These are phyloP conservation scores for Lepidochrysops patricia DNA, from an alignment of 2,888 invertebrate species.

Conservation along the genomic window DNA sequence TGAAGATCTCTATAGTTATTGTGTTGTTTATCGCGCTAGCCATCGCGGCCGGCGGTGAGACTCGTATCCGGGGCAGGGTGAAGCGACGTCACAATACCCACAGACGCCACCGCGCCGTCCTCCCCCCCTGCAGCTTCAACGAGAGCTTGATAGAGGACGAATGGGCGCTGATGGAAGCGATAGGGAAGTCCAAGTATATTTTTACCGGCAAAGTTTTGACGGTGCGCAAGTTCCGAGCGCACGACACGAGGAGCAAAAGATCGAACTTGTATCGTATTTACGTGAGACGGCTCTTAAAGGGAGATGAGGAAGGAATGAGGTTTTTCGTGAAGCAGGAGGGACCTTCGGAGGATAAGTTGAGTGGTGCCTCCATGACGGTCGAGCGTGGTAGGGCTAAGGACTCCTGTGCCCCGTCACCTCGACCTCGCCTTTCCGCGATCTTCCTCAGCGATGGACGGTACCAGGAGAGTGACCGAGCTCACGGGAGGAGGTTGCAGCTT, in stretches of 20 bases:
- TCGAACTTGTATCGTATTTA: constrained; percentile 64
- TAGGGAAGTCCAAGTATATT: constrained; percentile 65
- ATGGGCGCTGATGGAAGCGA: constrained; percentile 67
- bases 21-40: constrained; percentile 59
- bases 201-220: constrained; percentile 69
- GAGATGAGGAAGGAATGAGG: constrained; percentile 54
- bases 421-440: constrained; percentile 63
- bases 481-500: constrained; percentile 46
- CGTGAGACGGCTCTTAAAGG: constrained; percentile 62
- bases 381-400: constrained; percentile 50
- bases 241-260: constrained; percentile 39
- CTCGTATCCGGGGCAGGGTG: constrained; percentile 66
- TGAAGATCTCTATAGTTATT: constrained; percentile 59
- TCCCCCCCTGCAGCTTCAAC: constrained; percentile 66
- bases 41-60: constrained; percentile 57
- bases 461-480: constrained; percentile 40
- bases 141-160: constrained; percentile 67
- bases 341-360: constrained; percentile 43
- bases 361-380: constrained; percentile 54
- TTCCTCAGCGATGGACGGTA: constrained; percentile 56
- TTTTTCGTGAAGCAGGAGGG: constrained; percentile 49
- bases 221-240: constrained; percentile 54
- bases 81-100: constrained; percentile 56
- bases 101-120: constrained; percentile 56
- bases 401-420: constrained; percentile 57